These are phyloP conservation scores for Galerucella calmariensis DNA, from an alignment of 2,888 invertebrate genomes.

Conservation along the genomic window DNA sequence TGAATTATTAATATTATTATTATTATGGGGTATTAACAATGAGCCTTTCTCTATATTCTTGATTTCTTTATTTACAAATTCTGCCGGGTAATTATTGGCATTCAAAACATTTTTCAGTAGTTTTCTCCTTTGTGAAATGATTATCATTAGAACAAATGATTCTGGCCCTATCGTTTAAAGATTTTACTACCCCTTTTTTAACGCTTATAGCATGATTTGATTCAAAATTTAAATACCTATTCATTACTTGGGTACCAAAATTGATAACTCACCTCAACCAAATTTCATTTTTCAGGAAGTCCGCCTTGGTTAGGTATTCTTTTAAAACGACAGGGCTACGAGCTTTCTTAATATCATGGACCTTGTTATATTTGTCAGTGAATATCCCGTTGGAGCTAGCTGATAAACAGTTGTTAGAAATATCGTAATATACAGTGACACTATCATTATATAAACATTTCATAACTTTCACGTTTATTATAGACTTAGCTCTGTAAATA, in stretches of 20 bases:
- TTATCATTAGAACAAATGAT: no score
- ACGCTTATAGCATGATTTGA: no score
- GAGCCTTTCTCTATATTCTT: no score
- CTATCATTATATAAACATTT: slow-evolving; percentile 25
- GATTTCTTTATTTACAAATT: no score
- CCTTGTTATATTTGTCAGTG: slow-evolving; percentile 22
- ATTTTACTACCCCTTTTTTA: no score
- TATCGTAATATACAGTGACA: slow-evolving; percentile 22
- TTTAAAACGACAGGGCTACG: slow-evolving; percentile 13
- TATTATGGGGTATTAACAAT: no score
- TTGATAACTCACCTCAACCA: slow-evolving; percentile 21
- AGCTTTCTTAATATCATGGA: slow-evolving; percentile 6
- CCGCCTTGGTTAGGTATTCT: slow-evolving; percentile 21
- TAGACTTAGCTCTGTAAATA: slow-evolving; percentile 24
- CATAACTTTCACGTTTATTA: slow-evolving; percentile 18
- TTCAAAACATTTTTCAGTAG: no score
- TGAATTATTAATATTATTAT: no score
- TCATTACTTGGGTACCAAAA: background rate
- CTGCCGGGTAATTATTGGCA: no score
- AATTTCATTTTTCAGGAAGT: slow-evolving; percentile 22
- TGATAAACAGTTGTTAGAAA: slow-evolving; percentile 29
- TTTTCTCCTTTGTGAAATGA: no score
- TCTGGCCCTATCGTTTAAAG: no score
- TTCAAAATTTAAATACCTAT: no score
- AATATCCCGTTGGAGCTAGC: slow-evolving; percentile 24